Evolutionary conservation across 2,888 invertebrate genomes (phyloP).

Genomic region (Griposia aprilina): DNA sequence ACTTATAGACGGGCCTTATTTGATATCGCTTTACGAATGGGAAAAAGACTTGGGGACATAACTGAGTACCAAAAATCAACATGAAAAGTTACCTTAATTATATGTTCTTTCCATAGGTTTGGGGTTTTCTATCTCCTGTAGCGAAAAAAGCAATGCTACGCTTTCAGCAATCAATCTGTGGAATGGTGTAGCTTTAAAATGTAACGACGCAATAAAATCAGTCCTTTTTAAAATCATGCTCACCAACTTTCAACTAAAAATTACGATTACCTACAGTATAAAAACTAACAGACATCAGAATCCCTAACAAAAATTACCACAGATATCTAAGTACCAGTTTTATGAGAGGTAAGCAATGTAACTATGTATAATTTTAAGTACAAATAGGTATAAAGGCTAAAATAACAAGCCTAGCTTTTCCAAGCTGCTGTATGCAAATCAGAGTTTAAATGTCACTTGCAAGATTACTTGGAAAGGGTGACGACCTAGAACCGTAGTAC

Average conservation of each 20-base stretch:
- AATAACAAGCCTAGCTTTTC: slow-evolving; percentile 65
- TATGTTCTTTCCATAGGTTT: background rate
- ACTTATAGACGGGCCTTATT: no score
- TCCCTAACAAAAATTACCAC: background rate
- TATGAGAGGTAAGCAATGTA: background rate
- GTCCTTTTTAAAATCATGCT: background rate
- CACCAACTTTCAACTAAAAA: background rate
- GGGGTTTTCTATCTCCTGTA: background rate
- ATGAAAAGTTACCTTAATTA: background rate
- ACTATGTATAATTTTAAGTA: slow-evolving; percentile 9
- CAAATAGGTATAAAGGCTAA: slow-evolving; percentile 44
- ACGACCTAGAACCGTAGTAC: slow-evolving; percentile 69
- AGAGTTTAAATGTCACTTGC: slow-evolving; percentile 79
- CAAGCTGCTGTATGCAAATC: slow-evolving; percentile 75
- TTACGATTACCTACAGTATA: no score
- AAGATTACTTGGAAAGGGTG: slow-evolving; percentile 75
- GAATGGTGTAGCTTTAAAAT: background rate
- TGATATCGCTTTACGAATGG: background rate
- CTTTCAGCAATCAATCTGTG: background rate
- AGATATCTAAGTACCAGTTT: background rate
- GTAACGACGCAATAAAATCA: background rate
- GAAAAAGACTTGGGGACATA: background rate
- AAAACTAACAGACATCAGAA: background rate
- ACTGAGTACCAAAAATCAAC: background rate
- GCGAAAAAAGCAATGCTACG: background rate